Conservation (phyloP, 1,140 invertebrate genomes). For the Papilio xuthus region DNA sequence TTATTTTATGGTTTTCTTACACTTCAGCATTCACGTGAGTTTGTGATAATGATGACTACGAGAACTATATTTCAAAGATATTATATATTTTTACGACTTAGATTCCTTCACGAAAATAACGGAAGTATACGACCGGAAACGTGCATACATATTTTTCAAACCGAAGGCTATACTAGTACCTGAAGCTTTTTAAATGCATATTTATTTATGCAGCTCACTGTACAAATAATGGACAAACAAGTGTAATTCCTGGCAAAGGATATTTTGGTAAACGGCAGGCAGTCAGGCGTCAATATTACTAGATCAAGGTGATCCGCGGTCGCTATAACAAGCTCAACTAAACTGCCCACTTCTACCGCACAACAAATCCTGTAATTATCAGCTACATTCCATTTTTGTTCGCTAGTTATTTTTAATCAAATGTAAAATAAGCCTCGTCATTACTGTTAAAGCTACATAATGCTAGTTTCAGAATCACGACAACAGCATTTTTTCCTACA, state of each 20-base stretch:
- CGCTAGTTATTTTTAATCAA: slow-evolving; percentile 36
- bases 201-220: no score
- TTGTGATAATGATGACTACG: no score
- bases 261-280: slow-evolving; percentile 30
- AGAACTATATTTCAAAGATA: no score
- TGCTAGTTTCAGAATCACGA: background rate
- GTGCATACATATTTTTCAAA: no score
- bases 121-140: no score
- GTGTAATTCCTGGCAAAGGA: background rate
- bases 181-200: no score
- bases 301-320: slow-evolving; percentile 58
- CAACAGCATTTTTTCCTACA: no score
- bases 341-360: slow-evolving; percentile 43
- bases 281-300: slow-evolving; percentile 42
- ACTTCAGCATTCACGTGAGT: no score
- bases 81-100: no score
- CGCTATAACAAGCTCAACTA: slow-evolving; percentile 37
- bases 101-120: no score
- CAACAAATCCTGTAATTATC: slow-evolving; percentile 39
- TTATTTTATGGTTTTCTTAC: background rate
- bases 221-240: background rate
- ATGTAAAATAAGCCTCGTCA: background rate
- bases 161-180: no score
- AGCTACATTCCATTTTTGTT: slow-evolving; percentile 35
- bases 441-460: background rate